Conservation (phyloP, 2,888 invertebrate species). For the Creontiades dilutus region DNA sequence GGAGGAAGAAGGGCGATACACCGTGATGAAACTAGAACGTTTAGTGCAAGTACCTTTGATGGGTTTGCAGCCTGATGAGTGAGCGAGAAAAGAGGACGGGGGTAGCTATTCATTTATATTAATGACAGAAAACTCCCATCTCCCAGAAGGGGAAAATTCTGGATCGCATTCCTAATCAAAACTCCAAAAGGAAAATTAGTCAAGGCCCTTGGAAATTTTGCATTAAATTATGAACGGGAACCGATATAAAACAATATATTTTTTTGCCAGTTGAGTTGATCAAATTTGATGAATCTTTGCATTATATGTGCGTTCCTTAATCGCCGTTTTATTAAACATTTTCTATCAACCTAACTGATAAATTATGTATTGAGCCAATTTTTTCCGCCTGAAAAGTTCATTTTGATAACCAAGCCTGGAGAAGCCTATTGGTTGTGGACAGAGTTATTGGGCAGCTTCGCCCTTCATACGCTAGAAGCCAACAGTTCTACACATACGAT, state of each 20-base stretch:
- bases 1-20: not conserved
- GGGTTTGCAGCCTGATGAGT: not conserved
- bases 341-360: too few relatives aligned
- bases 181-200: constrained; percentile 6
- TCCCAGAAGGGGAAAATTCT: not conserved
- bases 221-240: not conserved
- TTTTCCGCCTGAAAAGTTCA: too few relatives aligned
- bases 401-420: too few relatives aligned
- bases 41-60: not conserved
- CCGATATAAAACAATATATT: not conserved
- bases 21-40: not conserved
- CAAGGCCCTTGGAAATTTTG: not conserved
- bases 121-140: constrained; percentile 18
- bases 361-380: too few relatives aligned
- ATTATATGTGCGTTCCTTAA: too few relatives aligned
- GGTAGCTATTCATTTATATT: constrained; percentile 6
- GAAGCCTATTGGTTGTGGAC: too few relatives aligned
- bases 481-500: too few relatives aligned
- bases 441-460: too few relatives aligned
- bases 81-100: not conserved
- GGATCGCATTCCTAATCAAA: constrained; percentile 28
- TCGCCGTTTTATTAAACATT: too few relatives aligned
- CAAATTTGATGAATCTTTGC: not conserved
- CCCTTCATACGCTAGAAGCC: too few relatives aligned
- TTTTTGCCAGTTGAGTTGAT: not conserved